Conservation (phyloP, 92 coral and sea anemone species). For the Micromussa lordhowensis region DNA sequence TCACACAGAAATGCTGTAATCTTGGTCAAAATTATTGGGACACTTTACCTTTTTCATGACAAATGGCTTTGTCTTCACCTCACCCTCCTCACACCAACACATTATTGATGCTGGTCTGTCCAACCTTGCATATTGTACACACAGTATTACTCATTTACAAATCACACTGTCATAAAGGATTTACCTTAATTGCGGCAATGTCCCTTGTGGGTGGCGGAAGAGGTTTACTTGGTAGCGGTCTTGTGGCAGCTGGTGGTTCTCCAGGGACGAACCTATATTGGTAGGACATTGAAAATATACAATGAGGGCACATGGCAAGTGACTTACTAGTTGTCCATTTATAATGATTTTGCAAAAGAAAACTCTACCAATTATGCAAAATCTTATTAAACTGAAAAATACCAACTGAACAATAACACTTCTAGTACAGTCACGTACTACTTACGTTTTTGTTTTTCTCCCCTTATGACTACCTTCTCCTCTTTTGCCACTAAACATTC, state of each 20-base stretch:
- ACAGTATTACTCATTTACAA: neutral
- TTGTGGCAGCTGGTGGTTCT: conserved; percentile 68
- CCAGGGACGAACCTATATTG: conserved; percentile 90
- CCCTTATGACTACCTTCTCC: conserved; percentile 63
- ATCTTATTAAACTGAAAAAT: no score
- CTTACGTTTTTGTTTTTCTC: conserved; percentile 88
- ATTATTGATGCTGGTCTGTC: no score
- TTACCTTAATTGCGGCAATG: conserved; percentile 93
- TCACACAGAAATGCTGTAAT: neutral
- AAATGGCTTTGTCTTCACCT: no score
- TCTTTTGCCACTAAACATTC: conserved; percentile 90
- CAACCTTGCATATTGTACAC: neutral
- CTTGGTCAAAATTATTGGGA: no score
- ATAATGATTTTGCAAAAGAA: no score
- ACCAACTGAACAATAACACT: no score
- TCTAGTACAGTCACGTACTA: neutral
- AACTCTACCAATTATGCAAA: no score
- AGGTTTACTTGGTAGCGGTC: conserved; percentile 68
- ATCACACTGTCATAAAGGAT: neutral
- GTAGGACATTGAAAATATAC: neutral
- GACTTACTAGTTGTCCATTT: no score
- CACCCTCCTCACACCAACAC: no score
- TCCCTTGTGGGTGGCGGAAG: conserved; percentile 80
- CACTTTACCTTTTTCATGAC: no score
- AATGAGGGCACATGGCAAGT: neutral